Base-by-base conservation (phyloP, 2,113 vertebrate genomes). In the Anguilla japonica region DNA sequence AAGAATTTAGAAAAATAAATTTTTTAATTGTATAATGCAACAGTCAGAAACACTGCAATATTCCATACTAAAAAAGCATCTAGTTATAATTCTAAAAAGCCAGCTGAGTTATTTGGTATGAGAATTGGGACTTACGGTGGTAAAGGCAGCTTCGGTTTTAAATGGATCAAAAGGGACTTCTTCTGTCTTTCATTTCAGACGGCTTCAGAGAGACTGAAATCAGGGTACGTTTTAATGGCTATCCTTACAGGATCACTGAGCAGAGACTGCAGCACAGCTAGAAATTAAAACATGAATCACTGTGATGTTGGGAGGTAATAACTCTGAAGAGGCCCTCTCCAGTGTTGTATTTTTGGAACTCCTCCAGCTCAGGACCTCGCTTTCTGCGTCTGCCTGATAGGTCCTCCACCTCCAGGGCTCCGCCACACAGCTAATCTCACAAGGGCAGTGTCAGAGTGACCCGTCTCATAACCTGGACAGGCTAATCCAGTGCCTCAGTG, bases 401-500 rank as follows among this genome's bases (percentile, higher is more conserved):
- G 41, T 60, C 75, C 34, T 56, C 50, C 11, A 14, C 29, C 41
- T 26, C 8, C 13, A n/a, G 16, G 20, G 6, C 43, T 26, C 15
- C 26, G 43, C 20, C 79, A 43, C 14, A 43, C 20, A 39, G 56
- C 79, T 46, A 67, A 82, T 67, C 79, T 56, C 40, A 63, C 56
- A 43, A 39, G 39, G 56, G 16, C 22, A 20, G 20, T 3, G 56
- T 34, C 57, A 43, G n/a, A 56, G 43, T 39, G 40, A 43, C 22
- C 75, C 39, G 22, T 50, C 75, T 29, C 41, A 67, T 81, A 79
- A 90, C 56, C 80, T 85, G 14, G 5, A 41, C 63, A 63, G 46
- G 41, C 79, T 89, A 41, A 85, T 88, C 87, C 89, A 85, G 89
- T 91, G 41, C 80, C 87, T 60, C 79, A 8, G 82, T 83, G 84